Base-by-base conservation (phyloP, 2,888 invertebrate genomes). In the Protodeltote pygarga region DNA sequence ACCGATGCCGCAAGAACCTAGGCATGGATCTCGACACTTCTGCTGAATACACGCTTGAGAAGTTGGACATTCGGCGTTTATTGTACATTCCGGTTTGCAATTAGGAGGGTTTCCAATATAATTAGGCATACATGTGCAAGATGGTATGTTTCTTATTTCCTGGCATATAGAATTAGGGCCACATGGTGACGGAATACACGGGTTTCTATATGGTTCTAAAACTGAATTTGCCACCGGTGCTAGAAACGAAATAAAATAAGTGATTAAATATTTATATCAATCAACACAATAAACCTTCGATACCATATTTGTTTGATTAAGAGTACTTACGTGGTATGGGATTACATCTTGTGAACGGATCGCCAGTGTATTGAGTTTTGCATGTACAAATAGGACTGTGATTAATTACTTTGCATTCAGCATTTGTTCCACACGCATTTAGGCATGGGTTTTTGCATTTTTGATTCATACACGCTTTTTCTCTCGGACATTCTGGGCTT, bases 381-480 rank as follows among this genome's bases (percentile, higher is more conserved):
- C 97, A 97, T 58, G 93, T 93, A 79, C 97, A 97, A 68, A 96
- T 94, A 5, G 97, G 96, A 76, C 94, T 95, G 73, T 96, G 97
- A 79, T 96, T 95, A 39, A 95, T 94, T 6, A 96, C 95, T 74
- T 94, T 93, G 73, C 97, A 97, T 34, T 93, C 93, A 0, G 95
- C 92, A 69, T 95, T 94, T 74, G 89, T 88, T 11, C 95, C 96
- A 79, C 95, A 96, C 11, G 93, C 92, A 67, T 94, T 94, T 11
- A 93, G 85, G 65, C 97, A 97, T 23, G 97, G 97, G 80, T 97
- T 93, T 32, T 90, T 85, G 77, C 97, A 97, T 86, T 95, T 96
- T 61, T 95, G 94, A 71, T 95, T 94, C 5, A 96, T 86, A 73
- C 97, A 97, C 3, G 97, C 95, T 75, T 94, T 94, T 63, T 95